phyloP scores from a whole-genome alignment of 2,797 vertebrate species.

The Schizopygopsis malacanthus region DNA sequence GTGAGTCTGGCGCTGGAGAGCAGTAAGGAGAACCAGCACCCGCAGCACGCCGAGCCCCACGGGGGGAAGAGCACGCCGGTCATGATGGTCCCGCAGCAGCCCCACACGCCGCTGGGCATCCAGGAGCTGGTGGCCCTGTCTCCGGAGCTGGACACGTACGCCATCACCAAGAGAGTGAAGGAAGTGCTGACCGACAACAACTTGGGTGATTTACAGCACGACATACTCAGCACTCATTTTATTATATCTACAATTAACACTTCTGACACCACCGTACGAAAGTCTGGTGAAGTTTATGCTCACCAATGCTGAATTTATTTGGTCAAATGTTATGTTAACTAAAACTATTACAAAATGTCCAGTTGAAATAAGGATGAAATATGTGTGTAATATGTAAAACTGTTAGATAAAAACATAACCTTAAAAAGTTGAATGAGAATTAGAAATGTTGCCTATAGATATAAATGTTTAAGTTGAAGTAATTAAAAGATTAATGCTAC shows the following conservation, averaged over 20 bases:
- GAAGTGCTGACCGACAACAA: slow-evolving; percentile 99
- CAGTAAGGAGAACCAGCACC: slow-evolving; percentile 98
- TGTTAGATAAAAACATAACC: too few species aligned
- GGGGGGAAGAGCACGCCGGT: slow-evolving; percentile 79
- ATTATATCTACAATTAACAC: neutral
- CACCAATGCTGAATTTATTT: neutral
- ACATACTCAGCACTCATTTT: neutral
- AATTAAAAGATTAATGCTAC: too few species aligned
- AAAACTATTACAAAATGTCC: neutral
- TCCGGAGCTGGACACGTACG: slow-evolving; percentile 93
- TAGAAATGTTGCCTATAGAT: too few species aligned
- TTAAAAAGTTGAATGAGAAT: too few species aligned
- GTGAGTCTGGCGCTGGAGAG: slow-evolving; percentile 88
- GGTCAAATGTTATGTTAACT: neutral
- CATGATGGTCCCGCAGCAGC: slow-evolving; percentile 72
- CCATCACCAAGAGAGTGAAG: slow-evolving; percentile 98
- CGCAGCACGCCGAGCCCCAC: slow-evolving; percentile 68
- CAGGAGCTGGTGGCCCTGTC: slow-evolving; percentile 98
- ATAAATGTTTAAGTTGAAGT: too few species aligned
- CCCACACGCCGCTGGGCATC: slow-evolving; percentile 86
- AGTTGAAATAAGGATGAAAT: too few species aligned
- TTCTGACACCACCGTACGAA: neutral
- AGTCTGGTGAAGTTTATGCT: neutral
- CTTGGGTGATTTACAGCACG: slow-evolving; percentile 79
- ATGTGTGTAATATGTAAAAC: too few species aligned